Conservation (phyloP, 2,888 invertebrate genomes). For the Leptinotarsa tumamoca region DNA sequence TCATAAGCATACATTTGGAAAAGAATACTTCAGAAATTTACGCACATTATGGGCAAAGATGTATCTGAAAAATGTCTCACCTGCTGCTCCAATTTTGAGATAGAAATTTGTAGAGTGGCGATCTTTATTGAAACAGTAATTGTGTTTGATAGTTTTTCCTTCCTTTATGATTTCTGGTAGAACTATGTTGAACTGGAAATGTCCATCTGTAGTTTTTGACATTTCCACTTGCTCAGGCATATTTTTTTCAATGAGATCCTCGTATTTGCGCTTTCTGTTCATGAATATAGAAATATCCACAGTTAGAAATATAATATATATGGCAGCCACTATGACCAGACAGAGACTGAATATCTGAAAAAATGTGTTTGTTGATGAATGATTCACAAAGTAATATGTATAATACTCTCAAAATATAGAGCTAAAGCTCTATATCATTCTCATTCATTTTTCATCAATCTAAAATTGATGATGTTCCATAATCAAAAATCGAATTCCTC, state of each 20-base stretch:
- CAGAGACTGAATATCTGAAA: conserved; percentile 73
- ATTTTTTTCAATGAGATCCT: conserved; percentile 52
- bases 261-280: conserved; percentile 64
- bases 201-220: conserved; percentile 55
- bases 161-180: conserved; percentile 61
- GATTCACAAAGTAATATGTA: no score
- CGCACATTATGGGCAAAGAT: no score
- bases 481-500: no score
- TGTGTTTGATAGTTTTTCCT: conserved; percentile 68
- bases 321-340: conserved; percentile 71
- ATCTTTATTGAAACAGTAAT: conserved; percentile 76
- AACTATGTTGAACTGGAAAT: conserved; percentile 60
- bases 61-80: conserved; percentile 62
- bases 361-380: conserved; percentile 1
- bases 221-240: conserved; percentile 53
- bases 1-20: no score
- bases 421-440: no score
- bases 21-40: no score
- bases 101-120: conserved; percentile 81
- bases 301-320: conserved; percentile 74
- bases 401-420: no score
- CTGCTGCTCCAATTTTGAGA: conserved; percentile 79
- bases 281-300: conserved; percentile 74
- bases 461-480: no score
- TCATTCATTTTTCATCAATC: no score